phyloP scores from a whole-genome alignment of 2,113 vertebrate species.

The Empidonax alnorum region DNA sequence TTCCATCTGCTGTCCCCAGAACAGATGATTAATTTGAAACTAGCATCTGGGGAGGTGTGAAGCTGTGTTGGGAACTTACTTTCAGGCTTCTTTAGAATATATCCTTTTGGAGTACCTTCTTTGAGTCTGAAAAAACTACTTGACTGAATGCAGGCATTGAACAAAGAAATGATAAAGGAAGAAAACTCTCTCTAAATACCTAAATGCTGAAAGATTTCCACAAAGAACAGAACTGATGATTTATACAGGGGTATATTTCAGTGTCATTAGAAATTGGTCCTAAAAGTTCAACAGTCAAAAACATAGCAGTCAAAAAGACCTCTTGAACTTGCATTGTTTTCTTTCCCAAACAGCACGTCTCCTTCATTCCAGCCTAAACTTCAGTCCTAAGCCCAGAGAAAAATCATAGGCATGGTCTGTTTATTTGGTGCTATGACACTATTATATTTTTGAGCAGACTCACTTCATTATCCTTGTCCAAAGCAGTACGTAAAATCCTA shows the following conservation, averaged over 20 bases:
- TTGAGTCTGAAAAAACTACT: neutral
- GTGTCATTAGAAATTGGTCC: neutral
- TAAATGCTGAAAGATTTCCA: neutral
- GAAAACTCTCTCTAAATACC: neutral
- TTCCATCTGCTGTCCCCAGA: slow-evolving; percentile 29
- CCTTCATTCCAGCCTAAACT: neutral
- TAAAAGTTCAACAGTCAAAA: neutral
- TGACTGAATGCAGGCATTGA: neutral
- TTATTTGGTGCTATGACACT: neutral
- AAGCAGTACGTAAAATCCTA: neutral
- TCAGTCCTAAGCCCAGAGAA: neutral
- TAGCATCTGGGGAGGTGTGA: slow-evolving; percentile 3
- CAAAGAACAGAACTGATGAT: neutral
- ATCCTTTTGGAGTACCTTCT: neutral
- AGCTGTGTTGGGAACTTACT: neutral
- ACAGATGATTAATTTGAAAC: slow-evolving; percentile 44
- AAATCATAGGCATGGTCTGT: neutral
- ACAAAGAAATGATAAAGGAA: neutral
- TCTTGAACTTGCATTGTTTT: neutral
- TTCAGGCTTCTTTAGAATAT: neutral
- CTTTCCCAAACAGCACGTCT: neutral
- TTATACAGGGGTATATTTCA: neutral
- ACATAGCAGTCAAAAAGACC: neutral
- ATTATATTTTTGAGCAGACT: neutral
- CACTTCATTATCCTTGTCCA: neutral